These are phyloP conservation scores for Lepus europaeus DNA, from an alignment of 2,113 vertebrate genomes.

Conservation along the genomic window DNA sequence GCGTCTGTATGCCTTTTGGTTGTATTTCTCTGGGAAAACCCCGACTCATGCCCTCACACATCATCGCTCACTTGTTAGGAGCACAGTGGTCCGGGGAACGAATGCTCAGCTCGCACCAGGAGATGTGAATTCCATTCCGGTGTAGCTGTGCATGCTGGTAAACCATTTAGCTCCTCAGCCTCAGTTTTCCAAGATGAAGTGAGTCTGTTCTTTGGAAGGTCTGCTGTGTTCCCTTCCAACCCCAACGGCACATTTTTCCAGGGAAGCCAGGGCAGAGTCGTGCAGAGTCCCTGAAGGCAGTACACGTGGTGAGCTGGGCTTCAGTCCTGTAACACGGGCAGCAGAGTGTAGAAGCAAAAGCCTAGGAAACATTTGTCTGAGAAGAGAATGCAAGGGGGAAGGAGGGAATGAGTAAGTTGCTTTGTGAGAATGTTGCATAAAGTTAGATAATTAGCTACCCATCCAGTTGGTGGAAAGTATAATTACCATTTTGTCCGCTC, in stretches of 20 bases:
- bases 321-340: slow-evolving; percentile 17
- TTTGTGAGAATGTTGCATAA: slow-evolving; percentile 12
- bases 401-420: neutral
- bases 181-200: neutral
- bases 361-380: slow-evolving; percentile 29
- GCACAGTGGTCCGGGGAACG: neutral
- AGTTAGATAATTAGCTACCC: slow-evolving; percentile 49
- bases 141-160: neutral
- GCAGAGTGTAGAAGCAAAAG: neutral
- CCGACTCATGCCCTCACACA: neutral
- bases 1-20: too few relatives aligned
- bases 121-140: neutral
- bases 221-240: neutral
- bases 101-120: neutral
- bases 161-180: neutral
- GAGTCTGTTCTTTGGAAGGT: slow-evolving; percentile 10
- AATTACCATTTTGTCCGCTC: neutral
- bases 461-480: slow-evolving; percentile 1
- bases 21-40: neutral
- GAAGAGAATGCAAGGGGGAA: neutral
- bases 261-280: neutral
- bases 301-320: neutral
- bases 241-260: neutral
- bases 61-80: neutral
- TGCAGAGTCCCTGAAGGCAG: neutral